phyloP scores from a whole-genome alignment of 2,113 vertebrate species.

The Chrysemys picta region DNA sequence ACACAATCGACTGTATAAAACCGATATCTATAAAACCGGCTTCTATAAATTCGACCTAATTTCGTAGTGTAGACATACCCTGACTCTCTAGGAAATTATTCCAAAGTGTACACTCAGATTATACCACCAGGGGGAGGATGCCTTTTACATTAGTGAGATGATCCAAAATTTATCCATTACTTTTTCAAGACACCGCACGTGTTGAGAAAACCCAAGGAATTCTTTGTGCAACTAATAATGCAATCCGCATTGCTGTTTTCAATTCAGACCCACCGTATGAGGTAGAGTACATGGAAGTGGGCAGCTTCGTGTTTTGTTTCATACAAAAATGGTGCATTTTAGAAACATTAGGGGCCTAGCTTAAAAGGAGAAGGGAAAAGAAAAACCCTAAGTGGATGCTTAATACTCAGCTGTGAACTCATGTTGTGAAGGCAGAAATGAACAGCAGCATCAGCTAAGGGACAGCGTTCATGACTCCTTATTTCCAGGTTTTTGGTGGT shows the following conservation, averaged over 20 bases:
- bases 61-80: too few species aligned
- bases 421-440: neutral
- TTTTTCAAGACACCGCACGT: neutral
- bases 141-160: neutral
- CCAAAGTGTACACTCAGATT: slow-evolving; percentile 42
- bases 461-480: slow-evolving; percentile 7
- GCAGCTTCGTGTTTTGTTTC: slow-evolving; percentile 53
- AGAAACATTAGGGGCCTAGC: neutral
- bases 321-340: neutral
- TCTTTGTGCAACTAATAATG: slow-evolving; percentile 11
- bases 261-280: slow-evolving; percentile 34
- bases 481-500: slow-evolving; percentile 6
- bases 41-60: too few species aligned
- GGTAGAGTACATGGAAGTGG: slow-evolving; percentile 3
- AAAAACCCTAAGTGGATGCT: neutral
- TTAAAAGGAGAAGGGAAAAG: slow-evolving; percentile 16
- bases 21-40: too few species aligned
- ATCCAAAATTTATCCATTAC: neutral
- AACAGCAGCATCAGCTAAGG: neutral
- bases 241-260: slow-evolving; percentile 41
- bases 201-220: neutral
- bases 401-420: neutral
- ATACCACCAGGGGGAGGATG: slow-evolving; percentile 63
- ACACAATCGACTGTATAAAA: too few species aligned
- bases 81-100: neutral